A percentile compares a stretch with the other conserved stretches of the same genome.
These are phyloP conservation scores for Plebejus anna DNA, from an alignment of 2,888 invertebrate species.

Conservation along the genomic window DNA sequence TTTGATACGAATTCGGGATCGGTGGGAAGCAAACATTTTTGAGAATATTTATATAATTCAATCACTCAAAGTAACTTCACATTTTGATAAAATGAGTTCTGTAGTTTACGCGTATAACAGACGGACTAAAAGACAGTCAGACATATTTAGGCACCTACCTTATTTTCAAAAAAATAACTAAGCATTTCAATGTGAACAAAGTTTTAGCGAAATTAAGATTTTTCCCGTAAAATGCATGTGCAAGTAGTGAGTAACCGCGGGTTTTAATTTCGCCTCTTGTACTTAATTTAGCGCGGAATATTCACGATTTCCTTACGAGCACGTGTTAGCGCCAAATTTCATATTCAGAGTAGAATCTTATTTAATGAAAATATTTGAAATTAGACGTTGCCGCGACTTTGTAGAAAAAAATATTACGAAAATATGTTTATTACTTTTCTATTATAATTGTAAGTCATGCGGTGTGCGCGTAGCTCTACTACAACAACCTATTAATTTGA, in stretches of 20 bases:
- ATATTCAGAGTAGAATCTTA: background rate
- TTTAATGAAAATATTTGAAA: background rate
- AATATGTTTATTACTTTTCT: too few species aligned
- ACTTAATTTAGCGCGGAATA: conserved; percentile 30
- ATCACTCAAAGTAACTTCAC: too few species aligned
- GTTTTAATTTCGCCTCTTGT: conserved; percentile 34
- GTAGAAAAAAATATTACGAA: background rate
- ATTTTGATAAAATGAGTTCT: too few species aligned
- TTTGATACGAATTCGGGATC: too few species aligned
- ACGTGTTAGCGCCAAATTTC: background rate
- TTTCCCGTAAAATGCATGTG: conserved; percentile 13
- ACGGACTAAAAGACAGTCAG: too few species aligned
- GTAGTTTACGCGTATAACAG: too few species aligned
- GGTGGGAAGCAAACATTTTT: too few species aligned
- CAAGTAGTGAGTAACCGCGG: conserved; percentile 31
- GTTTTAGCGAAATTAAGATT: background rate
- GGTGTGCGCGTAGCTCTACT: too few species aligned
- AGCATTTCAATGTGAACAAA: background rate
- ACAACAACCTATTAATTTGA: too few species aligned
- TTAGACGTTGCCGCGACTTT: background rate
- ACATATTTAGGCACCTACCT: background rate
- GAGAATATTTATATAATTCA: too few species aligned
- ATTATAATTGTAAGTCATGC: too few species aligned
- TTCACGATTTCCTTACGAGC: conserved; percentile 14
- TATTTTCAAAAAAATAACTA: background rate